Base-by-base conservation (phyloP, 2,888 invertebrate genomes). In the Caenorhabditis sulstoni region DNA sequence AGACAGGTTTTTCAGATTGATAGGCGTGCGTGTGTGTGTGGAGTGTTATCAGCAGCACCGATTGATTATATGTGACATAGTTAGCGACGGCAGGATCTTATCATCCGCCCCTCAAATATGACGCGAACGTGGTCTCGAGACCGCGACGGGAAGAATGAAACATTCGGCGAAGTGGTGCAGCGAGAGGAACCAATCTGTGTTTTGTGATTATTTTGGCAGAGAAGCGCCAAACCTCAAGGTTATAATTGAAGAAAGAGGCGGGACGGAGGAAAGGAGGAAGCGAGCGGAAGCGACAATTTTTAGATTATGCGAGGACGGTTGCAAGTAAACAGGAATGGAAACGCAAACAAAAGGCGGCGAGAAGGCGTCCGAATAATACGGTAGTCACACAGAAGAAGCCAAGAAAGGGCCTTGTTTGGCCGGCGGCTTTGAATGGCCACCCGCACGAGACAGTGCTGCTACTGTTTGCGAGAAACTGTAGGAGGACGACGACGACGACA, bases 311-410 rank as follows among this genome's bases (percentile, higher is more conserved):
- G 20, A 49, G 44, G 39, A 55, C 49, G 44, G 29, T 23, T 12
- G 44, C 41, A 44, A 55, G 52, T 65, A 57, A 73, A 62, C 73
- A 64, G 64, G 57, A 55, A 62, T 58, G 44, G 64, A 47, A 57
- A 44, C 39, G 50, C 62, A 73, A 73, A 47, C 41, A 23, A 37
- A n/a, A 37, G 35, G 29, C 22, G 23, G 5, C 12, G 44, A n/a
- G n/a, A 44, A 44, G 44, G 35, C 52, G 58, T 50, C 55, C 16
- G 29, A 29, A 35, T 70, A 70, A 70, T 61, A 70, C 70, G 70
- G 53, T 70, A 47, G 70, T 70, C 61, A 70, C 23, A 70, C 68
- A 68, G 29, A 57, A 58, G 41, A 41, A 41, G n/a, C n/a, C 7
- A 29, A 29, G 41, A 41, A 41, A 41, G 11, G 7, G 11, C 12